Evolutionary conservation across 2,797 vertebrate species (phyloP).

Genomic region (Syncerus caffer): DNA sequence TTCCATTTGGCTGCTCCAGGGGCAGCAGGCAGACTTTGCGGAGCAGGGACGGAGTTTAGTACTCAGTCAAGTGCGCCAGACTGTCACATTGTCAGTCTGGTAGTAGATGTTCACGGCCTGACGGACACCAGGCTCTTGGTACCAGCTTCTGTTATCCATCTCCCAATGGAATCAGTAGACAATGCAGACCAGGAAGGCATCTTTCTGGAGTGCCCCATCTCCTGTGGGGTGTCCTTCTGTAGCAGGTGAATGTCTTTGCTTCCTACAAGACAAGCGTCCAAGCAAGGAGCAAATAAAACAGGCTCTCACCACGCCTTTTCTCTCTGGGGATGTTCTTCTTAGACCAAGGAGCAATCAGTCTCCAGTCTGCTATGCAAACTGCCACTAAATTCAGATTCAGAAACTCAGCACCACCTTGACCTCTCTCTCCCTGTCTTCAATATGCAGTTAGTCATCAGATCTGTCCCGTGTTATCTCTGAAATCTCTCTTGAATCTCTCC

Average conservation of each 20-base stretch:
- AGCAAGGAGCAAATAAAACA: background rate
- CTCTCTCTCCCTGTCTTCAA: background rate
- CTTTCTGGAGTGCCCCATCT: background rate
- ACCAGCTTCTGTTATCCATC: background rate
- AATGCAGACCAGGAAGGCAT: background rate
- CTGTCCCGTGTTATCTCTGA: background rate
- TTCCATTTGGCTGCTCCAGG: fast-evolving
- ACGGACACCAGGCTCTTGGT: background rate
- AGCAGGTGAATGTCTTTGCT: background rate
- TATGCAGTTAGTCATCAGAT: background rate
- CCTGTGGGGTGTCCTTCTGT: background rate
- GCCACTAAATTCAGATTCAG: background rate
- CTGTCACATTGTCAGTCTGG: constrained; percentile 12
- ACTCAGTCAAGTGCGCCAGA: background rate
- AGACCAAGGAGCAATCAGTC: background rate
- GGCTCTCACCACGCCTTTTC: background rate
- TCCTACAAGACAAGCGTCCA: background rate
- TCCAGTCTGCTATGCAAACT: background rate
- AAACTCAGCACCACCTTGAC: background rate
- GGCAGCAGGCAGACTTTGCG: background rate
- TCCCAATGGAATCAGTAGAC: background rate
- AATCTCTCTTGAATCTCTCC: background rate
- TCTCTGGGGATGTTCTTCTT: background rate
- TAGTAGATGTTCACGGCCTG: background rate
- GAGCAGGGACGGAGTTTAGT: background rate